Base-by-base conservation (phyloP, 1,140 invertebrate species). In the Sinella curviseta region DNA sequence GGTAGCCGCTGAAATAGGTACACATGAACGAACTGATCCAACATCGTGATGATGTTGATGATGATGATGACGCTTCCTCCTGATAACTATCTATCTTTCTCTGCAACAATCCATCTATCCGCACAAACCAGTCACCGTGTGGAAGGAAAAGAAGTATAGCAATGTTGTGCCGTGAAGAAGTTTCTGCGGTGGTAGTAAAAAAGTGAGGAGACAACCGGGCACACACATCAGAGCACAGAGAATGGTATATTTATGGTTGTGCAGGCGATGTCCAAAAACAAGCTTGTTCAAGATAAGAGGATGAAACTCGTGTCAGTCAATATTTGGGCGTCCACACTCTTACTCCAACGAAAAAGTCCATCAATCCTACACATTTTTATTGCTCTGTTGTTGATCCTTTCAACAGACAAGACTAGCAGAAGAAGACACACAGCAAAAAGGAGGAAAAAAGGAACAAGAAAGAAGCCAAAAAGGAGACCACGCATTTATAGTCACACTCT, bases 301-400 rank as follows among this genome's bases (percentile, higher is more conserved):
- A 70, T 70, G 65, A 70, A 70, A 70, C 65, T 70, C 65, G 26
- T 70, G 65, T 70, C 28, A 70, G 65, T 70, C 65, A 70, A 70
- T 70, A 70, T 33, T 70, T 70, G 65, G 65, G 28, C 65, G 65
- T 70, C 31, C 65, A 30, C 26, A 70, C 28, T 48, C 39, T 48
- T 48, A 70, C 65, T 31, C 31, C 30, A 60, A 70, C 26, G 65
- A 70, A 70, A 70, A 70, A 70, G 1, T 30, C 31, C 65, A 70
- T 70, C 65, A 31, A 70, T 70, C 65, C 31, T 33, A 70, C 31
- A 70, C 65, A 70, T 70, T 70, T 70, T 70, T 70, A 70, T 33
- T 70, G 65, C 26, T 60, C 65, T 70, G 26, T 33, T 70, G 26
- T 70, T 70, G 65, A 70, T 60, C 57, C 24, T 60, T 60, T 60